Base-by-base conservation (phyloP, 2,113 vertebrate genomes). In the Synchiropus splendidus region DNA sequence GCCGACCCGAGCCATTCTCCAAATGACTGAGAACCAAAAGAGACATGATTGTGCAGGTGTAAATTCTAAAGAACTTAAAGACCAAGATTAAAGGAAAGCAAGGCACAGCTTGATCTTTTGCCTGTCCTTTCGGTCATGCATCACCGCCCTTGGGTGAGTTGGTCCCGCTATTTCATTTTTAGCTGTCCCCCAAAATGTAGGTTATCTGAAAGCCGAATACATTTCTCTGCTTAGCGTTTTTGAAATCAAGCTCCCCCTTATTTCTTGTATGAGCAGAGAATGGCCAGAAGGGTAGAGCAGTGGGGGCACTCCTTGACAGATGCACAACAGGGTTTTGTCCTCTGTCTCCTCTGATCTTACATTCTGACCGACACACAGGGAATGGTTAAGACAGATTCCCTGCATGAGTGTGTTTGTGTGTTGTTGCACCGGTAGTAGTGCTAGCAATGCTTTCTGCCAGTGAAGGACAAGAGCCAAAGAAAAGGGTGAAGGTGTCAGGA, bases 241-340 rank as follows among this genome's bases (percentile, higher is more conserved):
- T n/a, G n/a, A n/a, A n/a, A n/a, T n/a, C n/a, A n/a, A n/a, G n/a
- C n/a, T 51, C 64, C 42, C 56, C 58, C 68, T 49, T 36, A 16
- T 10, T 68, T 66, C 54, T 67, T 64, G 42, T 49, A 16, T 49
- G 31, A 10, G 16, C 38, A 55, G 50, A 74, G 64, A 72, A 64
- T 63, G 45, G 61, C 42, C 38, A 15, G 31, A 49, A 61, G 48
- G 56, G 54, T 30, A 51, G 39, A 45, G 53, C 2, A 17, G 45
- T 4, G 49, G 63, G 53, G 47, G 21, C 21, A 48, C 35, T 12
- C 40, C 36, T 58, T 71, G 73, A 78, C 77, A 75, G 53, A 68
- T 63, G 61, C 65, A 78, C 66, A 75, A 71, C 70, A 63, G 72
- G 65, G 67, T 79, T 72, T 78, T 77, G 75, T 80, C 65, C 54